Evolutionary conservation across 1,140 invertebrate genomes (phyloP).

Genomic region (Neodiprion virginianus): DNA sequence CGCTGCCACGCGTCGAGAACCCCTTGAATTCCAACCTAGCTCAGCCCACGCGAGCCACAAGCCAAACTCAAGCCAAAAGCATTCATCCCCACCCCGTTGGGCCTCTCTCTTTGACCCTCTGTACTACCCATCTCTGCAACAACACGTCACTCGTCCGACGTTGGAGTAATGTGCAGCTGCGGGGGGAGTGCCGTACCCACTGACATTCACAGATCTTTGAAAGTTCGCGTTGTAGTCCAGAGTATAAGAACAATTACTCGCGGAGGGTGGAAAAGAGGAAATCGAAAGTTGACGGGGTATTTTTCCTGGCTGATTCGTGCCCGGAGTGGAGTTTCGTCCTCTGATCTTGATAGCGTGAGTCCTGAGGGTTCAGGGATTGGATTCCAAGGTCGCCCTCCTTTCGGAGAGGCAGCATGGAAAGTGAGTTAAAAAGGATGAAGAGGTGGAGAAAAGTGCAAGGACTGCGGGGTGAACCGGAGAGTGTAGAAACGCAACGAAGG

Average conservation of each 20-base stretch:
- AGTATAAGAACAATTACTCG: background rate
- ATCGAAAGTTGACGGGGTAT: background rate
- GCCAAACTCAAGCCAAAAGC: background rate
- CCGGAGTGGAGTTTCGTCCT: no score
- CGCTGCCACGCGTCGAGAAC: conserved; percentile 4
- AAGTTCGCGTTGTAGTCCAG: background rate
- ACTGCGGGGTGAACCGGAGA: no score
- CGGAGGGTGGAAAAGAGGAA: background rate
- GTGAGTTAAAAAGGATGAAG: no score
- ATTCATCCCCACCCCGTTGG: background rate
- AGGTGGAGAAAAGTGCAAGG: no score
- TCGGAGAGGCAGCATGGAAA: no score
- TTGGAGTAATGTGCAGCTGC: background rate
- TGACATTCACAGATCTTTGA: background rate
- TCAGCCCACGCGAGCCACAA: background rate
- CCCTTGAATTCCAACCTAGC: background rate
- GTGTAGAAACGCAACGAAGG: no score
- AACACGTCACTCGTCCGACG: background rate
- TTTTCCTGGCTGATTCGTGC: no score
- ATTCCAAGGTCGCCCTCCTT: no score
- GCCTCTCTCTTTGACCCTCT: background rate
- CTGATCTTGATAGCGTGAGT: no score
- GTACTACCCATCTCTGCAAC: background rate
- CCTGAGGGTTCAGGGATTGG: no score
- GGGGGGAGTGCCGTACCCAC: background rate